Conservation (phyloP, 1,140 invertebrate genomes). For the Ylistrum balloti region DNA sequence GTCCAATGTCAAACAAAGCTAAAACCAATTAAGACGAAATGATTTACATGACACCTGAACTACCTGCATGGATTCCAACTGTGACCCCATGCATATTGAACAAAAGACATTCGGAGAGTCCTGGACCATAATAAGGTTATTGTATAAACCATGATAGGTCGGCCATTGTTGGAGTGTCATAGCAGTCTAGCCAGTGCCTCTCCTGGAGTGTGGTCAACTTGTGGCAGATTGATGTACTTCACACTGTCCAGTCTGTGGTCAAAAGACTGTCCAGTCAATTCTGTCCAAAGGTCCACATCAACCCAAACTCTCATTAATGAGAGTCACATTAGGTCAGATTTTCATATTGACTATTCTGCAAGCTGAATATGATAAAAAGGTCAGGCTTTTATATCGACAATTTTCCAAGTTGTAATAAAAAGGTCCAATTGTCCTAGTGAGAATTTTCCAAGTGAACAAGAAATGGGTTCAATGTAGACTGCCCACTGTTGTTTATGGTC, state of each 20-base stretch:
- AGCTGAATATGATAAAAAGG: no score
- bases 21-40: not conserved
- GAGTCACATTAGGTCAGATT: not conserved
- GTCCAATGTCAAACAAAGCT: not conserved
- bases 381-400: not conserved
- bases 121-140: not conserved
- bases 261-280: not conserved
- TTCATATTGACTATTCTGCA: not conserved
- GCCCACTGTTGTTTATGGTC: no score
- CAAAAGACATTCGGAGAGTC: not conserved
- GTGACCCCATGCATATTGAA: not conserved
- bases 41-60: not conserved
- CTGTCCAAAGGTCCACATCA: not conserved
- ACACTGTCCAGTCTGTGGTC: not conserved
- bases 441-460: no score
- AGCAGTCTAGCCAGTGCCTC: not conserved
- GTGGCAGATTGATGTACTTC: constrained; percentile 23
- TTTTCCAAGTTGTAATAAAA: no score
- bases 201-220: not conserved
- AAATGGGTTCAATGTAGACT: no score
- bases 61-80: not conserved
- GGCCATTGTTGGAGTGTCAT: not conserved
- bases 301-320: not conserved
- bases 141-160: not conserved
- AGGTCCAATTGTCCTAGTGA: no score